Conservation (phyloP, 2,797 vertebrate species). For the Bradypodion ventrale region DNA sequence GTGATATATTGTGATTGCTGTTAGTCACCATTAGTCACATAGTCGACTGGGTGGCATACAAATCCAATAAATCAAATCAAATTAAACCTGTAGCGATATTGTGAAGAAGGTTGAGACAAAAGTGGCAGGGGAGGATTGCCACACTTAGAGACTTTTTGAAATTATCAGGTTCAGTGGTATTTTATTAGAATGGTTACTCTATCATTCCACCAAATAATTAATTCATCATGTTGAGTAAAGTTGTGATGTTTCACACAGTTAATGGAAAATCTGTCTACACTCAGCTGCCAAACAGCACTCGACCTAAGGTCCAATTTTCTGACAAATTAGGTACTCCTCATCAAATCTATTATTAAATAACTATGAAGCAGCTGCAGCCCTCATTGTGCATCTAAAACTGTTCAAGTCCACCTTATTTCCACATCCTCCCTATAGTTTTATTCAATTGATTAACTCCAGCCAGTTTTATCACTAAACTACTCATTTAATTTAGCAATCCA, state of each 20-base stretch:
- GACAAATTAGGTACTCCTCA: conserved; percentile 55
- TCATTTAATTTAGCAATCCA: conserved; percentile 72
- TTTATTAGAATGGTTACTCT: conserved; percentile 48
- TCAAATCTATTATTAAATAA: conserved; percentile 64
- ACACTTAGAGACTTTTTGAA: neutral
- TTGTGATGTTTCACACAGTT: conserved; percentile 17
- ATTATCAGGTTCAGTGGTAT: conserved; percentile 31
- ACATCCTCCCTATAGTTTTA: conserved; percentile 60
- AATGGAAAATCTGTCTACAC: neutral
- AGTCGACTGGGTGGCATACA: too few relatives aligned
- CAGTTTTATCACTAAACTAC: conserved; percentile 64
- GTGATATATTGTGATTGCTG: too few relatives aligned
- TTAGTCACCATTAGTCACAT: too few relatives aligned
- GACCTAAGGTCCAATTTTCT: conserved; percentile 52
- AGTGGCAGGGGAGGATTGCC: neutral
- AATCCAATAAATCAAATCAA: too few relatives aligned
- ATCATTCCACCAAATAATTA: conserved; percentile 24
- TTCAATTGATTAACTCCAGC: conserved; percentile 64
- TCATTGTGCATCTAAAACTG: conserved; percentile 55
- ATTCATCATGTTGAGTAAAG: conserved; percentile 34
- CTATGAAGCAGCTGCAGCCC: conserved; percentile 46
- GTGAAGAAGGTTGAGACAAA: neutral
- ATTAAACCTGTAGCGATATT: neutral
- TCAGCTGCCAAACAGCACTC: conserved; percentile 29
- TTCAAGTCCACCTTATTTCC: conserved; percentile 56